Percentiles rank a stretch among this genome's conserved stretches.
Evolutionary conservation across 2,888 invertebrate species (phyloP).

Genomic region (Eledone cirrhosa): DNA sequence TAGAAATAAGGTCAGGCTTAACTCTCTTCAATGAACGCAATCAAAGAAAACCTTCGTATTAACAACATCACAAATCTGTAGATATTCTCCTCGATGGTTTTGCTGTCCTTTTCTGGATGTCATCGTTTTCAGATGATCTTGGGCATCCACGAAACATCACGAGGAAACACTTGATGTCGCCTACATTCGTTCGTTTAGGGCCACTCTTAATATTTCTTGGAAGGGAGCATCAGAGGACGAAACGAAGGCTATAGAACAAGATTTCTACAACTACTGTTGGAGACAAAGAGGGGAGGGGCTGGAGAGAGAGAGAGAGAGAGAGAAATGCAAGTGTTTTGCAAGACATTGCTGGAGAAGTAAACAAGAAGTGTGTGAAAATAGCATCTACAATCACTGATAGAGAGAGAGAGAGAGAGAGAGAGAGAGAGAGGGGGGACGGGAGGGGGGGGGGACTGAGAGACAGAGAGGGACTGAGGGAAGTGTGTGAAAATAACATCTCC

Average conservation of each 20-base stretch:
- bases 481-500: no score
- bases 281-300: neutral
- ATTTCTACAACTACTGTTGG: neutral
- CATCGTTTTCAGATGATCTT: no score
- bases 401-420: neutral
- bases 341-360: neutral
- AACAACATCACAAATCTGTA: no score
- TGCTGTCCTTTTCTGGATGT: no score
- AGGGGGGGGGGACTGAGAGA: neutral
- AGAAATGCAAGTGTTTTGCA: neutral
- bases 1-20: no score
- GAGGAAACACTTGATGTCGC: neutral
- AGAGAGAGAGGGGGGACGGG: neutral
- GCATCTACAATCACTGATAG: neutral
- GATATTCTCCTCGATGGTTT: no score
- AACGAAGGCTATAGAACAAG: no score
- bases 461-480: neutral
- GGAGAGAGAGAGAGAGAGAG: neutral
- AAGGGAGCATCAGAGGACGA: no score
- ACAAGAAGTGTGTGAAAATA: neutral
- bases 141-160: no score
- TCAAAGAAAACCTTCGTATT: no score
- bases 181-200: neutral
- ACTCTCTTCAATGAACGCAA: no score
- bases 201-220: no score